Base-by-base conservation (phyloP, 2,888 invertebrate genomes). In the Steinernema carpocapsae region DNA sequence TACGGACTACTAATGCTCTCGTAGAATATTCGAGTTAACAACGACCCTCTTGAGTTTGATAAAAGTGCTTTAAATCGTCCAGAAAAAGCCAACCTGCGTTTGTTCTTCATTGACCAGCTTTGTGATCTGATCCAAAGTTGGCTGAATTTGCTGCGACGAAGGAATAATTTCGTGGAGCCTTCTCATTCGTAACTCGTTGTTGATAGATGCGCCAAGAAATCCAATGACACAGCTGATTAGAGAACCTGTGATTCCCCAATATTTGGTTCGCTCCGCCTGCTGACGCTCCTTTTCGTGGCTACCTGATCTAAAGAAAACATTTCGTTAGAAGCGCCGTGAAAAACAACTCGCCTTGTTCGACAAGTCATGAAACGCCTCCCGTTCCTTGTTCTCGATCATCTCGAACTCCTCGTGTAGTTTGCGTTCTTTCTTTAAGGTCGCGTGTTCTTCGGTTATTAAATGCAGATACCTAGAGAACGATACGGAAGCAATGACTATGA, bases 281-380 rank as follows among this genome's bases (percentile, higher is more conserved):
- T 92, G 92, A 46, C 94, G 88, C 88, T 94, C 94, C 74, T 93
- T 91, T 88, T 94, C 94, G 86, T 94, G 94, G 22, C 93, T 93
- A 79, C 93, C 94, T 91, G 0, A 94, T 92, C 80, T 80, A n/a
- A 56, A 75, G 42, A 71, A 19, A 29, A 64, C 4, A 22, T 12
- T 48, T 7, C 6, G 14, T 2, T 14, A n/a, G 6, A 14, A 48
- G 2, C 37, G 37, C 10, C 37, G 10, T 10, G 37, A 37, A 10
- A 37, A 37, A 56, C 4, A 37, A 26, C 46, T 17, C 14, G 70
- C 84, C 81, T 84, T 84, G 73, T 82, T 86, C 10, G 83, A 83
- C 17, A 86, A 78, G 71, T 82, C 76, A 76, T 86, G 83, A 70
- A 86, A 86, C 4, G 86, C 85, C 71, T 93, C 92, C 2, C 93